Conservation (phyloP, 1,140 invertebrate genomes). For the Drosophila littoralis region DNA sequence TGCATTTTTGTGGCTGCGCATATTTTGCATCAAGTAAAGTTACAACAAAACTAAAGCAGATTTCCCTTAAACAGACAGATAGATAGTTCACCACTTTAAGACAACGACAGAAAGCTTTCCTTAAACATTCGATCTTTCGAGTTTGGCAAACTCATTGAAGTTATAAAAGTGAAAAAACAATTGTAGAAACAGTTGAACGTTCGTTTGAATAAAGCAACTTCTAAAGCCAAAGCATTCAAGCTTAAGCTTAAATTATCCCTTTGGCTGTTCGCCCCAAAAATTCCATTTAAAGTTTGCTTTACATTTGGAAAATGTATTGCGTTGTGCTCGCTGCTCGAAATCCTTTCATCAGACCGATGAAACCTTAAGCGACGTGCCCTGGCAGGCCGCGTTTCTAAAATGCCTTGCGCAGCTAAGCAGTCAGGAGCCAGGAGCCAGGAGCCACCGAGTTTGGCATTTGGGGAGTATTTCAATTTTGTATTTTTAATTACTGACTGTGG, state of each 20-base stretch:
- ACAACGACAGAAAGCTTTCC: too few relatives aligned
- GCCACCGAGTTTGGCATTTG: background rate
- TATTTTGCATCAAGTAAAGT: constrained; percentile 66
- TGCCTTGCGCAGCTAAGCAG: constrained; percentile 1
- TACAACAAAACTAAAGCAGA: constrained; percentile 57
- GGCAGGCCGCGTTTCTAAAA: constrained; percentile 5
- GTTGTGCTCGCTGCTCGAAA: constrained; percentile 13
- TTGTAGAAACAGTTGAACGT: background rate
- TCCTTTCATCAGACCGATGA: constrained; percentile 28
- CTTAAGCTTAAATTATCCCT: constrained; percentile 5
- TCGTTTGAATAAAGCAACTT: too few relatives aligned
- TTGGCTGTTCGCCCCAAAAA: background rate
- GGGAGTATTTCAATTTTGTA: constrained; percentile 36
- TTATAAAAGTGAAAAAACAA: background rate
- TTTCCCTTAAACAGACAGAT: constrained; percentile 14
- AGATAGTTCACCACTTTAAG: constrained; percentile 7
- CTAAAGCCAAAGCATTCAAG: background rate
- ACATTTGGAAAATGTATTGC: constrained; percentile 13
- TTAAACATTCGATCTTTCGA: too few relatives aligned
- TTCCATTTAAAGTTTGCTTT: constrained; percentile 24
- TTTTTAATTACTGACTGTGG: constrained; percentile 49
- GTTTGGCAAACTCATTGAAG: too few relatives aligned
- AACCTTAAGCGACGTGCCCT: constrained; percentile 9
- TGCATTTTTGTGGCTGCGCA: constrained; percentile 20
- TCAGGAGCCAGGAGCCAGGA: background rate